Evolutionary conservation across 2,888 invertebrate species (phyloP).

Genomic region (Bombylius major): DNA sequence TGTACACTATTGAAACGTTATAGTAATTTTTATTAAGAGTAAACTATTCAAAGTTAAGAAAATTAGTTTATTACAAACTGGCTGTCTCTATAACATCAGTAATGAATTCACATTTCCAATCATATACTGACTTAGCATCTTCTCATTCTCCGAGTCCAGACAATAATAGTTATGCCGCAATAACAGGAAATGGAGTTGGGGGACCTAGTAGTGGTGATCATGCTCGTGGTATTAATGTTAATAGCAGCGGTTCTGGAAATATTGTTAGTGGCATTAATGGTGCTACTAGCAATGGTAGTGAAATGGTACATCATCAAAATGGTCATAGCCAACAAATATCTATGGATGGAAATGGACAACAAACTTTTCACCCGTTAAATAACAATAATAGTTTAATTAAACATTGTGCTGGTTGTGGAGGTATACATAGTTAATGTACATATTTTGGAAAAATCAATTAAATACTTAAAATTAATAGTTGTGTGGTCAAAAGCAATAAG

Average conservation of each 20-base stretch:
- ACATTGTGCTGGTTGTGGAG: slow-evolving; percentile 79
- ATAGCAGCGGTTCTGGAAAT: slow-evolving; percentile 4
- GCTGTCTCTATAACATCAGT: not conserved
- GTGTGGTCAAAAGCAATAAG: too few relatives aligned
- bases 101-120: slow-evolving; percentile 47
- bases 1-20: too few relatives aligned
- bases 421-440: slow-evolving; percentile 25
- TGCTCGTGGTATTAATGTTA: slow-evolving; percentile 3
- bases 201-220: not conserved
- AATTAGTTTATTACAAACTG: too few relatives aligned
- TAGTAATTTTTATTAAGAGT: too few relatives aligned
- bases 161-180: slow-evolving; percentile 45
- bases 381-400: slow-evolving; percentile 40
- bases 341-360: slow-evolving; percentile 10
- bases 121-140: slow-evolving; percentile 62
- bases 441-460: too few relatives aligned
- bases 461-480: too few relatives aligned
- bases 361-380: slow-evolving; percentile 21
- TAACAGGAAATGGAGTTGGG: slow-evolving; percentile 25
- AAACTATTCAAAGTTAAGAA: too few relatives aligned
- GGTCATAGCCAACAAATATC: slow-evolving; percentile 20
- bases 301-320: slow-evolving; percentile 25
- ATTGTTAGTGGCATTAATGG: slow-evolving; percentile 1
- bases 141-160: slow-evolving; percentile 61
- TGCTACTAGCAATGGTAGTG: not conserved